These are phyloP conservation scores for Cyclopterus lumpus DNA, from an alignment of 2,797 vertebrate genomes.

Conservation along the genomic window DNA sequence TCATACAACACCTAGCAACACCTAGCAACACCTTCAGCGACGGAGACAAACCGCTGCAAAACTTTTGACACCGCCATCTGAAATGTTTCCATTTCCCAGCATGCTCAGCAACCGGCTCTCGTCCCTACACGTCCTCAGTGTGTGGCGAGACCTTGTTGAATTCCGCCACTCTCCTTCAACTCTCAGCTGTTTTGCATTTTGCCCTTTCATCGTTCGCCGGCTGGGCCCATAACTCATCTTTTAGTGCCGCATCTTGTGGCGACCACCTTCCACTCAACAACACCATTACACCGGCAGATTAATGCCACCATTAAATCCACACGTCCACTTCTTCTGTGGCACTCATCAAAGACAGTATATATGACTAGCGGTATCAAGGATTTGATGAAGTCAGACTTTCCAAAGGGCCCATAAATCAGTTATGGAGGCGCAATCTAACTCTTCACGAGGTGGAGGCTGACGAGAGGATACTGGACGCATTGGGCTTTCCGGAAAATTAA, in stretches of 20 bases:
- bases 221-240: conserved; percentile 68
- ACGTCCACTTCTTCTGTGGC: conserved; percentile 70
- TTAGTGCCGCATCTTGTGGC: conserved; percentile 65
- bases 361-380: conserved; percentile 68
- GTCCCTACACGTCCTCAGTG: background rate
- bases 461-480: conserved; percentile 17
- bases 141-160: conserved; percentile 48
- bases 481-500: conserved; percentile 2
- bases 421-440: conserved; percentile 34
- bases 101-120: background rate
- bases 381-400: conserved; percentile 79
- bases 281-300: conserved; percentile 78
- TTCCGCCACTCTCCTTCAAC: conserved; percentile 38
- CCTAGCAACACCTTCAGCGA: conserved; percentile 13
- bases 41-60: conserved; percentile 9
- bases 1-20: conserved; percentile 27
- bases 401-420: conserved; percentile 71
- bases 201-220: conserved; percentile 63
- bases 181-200: conserved; percentile 60
- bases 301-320: conserved; percentile 77
- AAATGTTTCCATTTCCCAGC: conserved; percentile 11
- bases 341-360: conserved; percentile 76
- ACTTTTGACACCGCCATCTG: background rate
- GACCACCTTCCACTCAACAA: conserved; percentile 74
- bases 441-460: conserved; percentile 41